phyloP scores from a whole-genome alignment of 1,140 invertebrate species.

The Drosophila novamexicana region DNA sequence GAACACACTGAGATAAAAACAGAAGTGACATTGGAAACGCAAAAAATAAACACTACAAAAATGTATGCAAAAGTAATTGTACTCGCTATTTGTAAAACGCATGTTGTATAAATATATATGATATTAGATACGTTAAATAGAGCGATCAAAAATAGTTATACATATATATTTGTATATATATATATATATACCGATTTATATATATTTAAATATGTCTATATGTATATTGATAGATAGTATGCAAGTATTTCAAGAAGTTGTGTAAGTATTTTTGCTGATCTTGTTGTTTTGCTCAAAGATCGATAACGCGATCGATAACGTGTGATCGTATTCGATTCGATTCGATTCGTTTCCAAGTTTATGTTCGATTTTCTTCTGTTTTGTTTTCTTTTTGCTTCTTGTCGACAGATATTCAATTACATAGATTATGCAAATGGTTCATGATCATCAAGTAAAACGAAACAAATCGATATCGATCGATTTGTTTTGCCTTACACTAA shows the following conservation, averaged over 20 bases:
- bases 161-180: conserved; percentile 40
- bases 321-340: background rate
- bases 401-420: conserved; percentile 7
- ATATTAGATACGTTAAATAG: conserved; percentile 51
- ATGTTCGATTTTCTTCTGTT: background rate
- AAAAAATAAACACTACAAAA: conserved; percentile 76
- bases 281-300: conserved; percentile 25
- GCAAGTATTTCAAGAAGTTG: conserved; percentile 46
- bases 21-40: conserved; percentile 30
- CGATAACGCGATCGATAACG: conserved; percentile 3
- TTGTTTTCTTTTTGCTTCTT: background rate
- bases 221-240: conserved; percentile 58
- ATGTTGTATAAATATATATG: conserved; percentile 41
- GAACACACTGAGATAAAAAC: conserved; percentile 52
- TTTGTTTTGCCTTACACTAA: conserved; percentile 72
- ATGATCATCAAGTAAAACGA: conserved; percentile 6
- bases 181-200: conserved; percentile 42
- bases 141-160: conserved; percentile 60
- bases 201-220: conserved; percentile 47
- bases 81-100: conserved; percentile 39
- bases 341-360: background rate
- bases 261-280: conserved; percentile 35
- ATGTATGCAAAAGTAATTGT: conserved; percentile 73
- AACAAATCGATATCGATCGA: conserved; percentile 21
- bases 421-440: conserved; percentile 17